Conservation (phyloP, 2,113 vertebrate species). For the Scatophagus argus region DNA sequence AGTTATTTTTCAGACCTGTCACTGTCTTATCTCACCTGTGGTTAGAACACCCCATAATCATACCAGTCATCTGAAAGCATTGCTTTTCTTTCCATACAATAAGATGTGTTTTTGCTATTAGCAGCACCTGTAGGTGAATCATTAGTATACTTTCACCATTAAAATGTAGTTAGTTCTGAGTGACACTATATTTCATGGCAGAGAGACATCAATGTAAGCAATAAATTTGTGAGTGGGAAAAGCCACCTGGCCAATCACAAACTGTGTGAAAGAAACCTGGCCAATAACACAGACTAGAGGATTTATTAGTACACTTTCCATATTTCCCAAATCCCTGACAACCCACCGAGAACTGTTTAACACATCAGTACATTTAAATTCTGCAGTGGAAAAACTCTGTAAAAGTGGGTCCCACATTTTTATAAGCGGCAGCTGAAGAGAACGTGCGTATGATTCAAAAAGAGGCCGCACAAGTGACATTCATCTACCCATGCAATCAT, state of each 20-base stretch:
- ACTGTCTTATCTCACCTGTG: constrained; percentile 44
- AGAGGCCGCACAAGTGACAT: constrained; percentile 36
- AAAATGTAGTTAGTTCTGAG: constrained; percentile 66
- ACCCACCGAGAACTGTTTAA: constrained; percentile 71
- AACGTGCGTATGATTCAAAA: constrained; percentile 52
- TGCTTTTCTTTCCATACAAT: constrained; percentile 35
- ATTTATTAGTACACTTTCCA: constrained; percentile 71
- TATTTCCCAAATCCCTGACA: constrained; percentile 69
- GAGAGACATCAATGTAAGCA: constrained; percentile 66
- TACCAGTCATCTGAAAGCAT: constrained; percentile 31
- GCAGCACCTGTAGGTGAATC: constrained; percentile 51
- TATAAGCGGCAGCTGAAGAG: constrained; percentile 65
- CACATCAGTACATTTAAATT: constrained; percentile 63
- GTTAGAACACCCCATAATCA: constrained; percentile 34
- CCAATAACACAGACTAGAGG: constrained; percentile 55
- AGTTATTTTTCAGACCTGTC: constrained; percentile 42
- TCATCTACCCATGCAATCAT: constrained; percentile 52
- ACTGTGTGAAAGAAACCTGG: constrained; percentile 62
- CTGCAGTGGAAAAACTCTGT: constrained; percentile 71
- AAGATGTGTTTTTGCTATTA: constrained; percentile 70
- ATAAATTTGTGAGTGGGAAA: constrained; percentile 60
- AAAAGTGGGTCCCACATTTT: constrained; percentile 60
- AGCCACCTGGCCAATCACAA: constrained; percentile 64
- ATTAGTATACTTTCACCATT: constrained; percentile 52
- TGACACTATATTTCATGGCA: constrained; percentile 72